These are phyloP conservation scores for Cardiocondyla obscurior DNA, from an alignment of 1,140 invertebrate genomes.

Conservation along the genomic window DNA sequence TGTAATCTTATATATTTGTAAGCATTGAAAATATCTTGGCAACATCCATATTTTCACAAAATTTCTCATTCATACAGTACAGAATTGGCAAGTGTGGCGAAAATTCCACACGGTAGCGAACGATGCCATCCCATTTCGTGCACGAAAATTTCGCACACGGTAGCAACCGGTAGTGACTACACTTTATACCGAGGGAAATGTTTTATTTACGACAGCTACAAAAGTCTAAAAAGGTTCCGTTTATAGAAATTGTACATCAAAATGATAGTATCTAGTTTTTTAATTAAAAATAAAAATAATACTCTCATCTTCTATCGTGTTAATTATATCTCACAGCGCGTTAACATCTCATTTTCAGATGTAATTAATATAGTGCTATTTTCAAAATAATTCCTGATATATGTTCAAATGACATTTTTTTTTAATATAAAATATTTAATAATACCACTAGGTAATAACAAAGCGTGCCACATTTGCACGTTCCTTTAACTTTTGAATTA, in stretches of 20 bases:
- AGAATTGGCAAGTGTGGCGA: conserved; percentile 37
- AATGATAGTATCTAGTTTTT: neutral
- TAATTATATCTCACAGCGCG: too few species aligned
- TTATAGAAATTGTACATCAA: neutral
- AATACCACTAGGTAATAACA: too few species aligned
- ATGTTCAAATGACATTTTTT: too few species aligned
- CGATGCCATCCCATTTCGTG: conserved; percentile 4
- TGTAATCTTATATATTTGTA: neutral
- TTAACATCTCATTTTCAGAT: too few species aligned
- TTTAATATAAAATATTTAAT: too few species aligned
- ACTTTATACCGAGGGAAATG: conserved; percentile 23
- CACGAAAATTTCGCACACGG: conserved; percentile 2
- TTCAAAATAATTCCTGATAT: too few species aligned
- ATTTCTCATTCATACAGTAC: conserved; percentile 22
- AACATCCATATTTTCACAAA: conserved; percentile 17
- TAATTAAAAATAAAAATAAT: conserved; percentile 20
- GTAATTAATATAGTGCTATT: too few species aligned
- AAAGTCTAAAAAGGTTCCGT: neutral
- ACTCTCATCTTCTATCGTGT: neutral
- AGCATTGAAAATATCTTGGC: conserved; percentile 1
- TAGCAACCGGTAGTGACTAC: conserved; percentile 1
- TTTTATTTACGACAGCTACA: conserved; percentile 35
- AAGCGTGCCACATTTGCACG: too few species aligned
- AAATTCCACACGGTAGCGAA: conserved; percentile 36
- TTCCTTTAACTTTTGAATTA: too few species aligned